Evolutionary conservation across 1,140 invertebrate genomes (phyloP).

Genomic region (Anagrus nilaparvatae): DNA sequence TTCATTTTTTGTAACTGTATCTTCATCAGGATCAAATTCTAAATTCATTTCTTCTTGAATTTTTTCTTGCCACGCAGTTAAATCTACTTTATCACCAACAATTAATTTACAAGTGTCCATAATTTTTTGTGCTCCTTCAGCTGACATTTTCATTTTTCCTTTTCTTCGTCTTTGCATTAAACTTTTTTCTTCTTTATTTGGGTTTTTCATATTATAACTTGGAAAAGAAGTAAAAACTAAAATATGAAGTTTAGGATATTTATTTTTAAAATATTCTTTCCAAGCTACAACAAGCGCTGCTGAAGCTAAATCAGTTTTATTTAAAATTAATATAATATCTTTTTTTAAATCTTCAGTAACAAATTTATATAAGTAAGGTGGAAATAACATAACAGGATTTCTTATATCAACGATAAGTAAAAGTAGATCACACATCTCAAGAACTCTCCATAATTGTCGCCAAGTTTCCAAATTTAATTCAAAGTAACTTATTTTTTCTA

Average conservation of each 20-base stretch:
- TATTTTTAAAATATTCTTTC: slow-evolving; percentile 66
- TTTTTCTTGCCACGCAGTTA: slow-evolving; percentile 74
- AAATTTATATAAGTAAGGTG: slow-evolving; percentile 78
- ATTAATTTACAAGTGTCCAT: slow-evolving; percentile 67
- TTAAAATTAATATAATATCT: slow-evolving; percentile 77
- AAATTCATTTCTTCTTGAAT: slow-evolving; percentile 64
- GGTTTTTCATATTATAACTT: slow-evolving; percentile 56
- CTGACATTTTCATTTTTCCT: slow-evolving; percentile 66
- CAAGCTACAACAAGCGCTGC: slow-evolving; percentile 75
- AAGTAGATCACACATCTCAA: slow-evolving; percentile 83
- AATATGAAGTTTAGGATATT: slow-evolving; percentile 67
- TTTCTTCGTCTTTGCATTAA: slow-evolving; percentile 51
- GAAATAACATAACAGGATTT: slow-evolving; percentile 79
- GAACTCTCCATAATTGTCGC: slow-evolving; percentile 84
- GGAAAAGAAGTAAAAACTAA: slow-evolving; percentile 79
- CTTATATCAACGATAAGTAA: slow-evolving; percentile 78
- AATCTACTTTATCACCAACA: slow-evolving; percentile 62
- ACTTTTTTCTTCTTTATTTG: slow-evolving; percentile 38
- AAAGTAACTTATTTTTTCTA: slow-evolving; percentile 58
- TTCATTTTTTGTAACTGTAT: slow-evolving; percentile 43
- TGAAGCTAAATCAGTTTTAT: slow-evolving; percentile 86
- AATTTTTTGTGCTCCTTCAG: slow-evolving; percentile 73
- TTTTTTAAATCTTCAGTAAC: slow-evolving; percentile 65
- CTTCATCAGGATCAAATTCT: slow-evolving; percentile 48
- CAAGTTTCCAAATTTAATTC: slow-evolving; percentile 90